Conservation (phyloP, 2,113 vertebrate species). For the Ovibos moschatus region DNA sequence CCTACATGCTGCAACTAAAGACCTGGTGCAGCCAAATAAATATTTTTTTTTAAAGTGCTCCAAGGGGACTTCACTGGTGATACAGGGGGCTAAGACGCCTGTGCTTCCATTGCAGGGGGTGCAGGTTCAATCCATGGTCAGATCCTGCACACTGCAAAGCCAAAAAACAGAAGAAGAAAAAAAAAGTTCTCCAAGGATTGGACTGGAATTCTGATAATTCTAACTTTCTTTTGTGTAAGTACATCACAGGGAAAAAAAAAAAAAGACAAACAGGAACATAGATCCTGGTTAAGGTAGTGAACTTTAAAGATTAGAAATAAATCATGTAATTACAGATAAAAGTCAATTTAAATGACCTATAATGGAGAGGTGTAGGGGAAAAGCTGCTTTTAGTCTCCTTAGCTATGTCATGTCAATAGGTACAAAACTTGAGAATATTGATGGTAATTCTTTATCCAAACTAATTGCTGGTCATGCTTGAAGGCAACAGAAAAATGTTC, state of each 20-base stretch:
- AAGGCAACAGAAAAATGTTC: not conserved
- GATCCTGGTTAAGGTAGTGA: not conserved
- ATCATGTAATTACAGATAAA: not conserved
- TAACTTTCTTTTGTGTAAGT: not conserved
- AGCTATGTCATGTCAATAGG: not conserved
- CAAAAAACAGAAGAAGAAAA: not conserved
- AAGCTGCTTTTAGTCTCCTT: not conserved
- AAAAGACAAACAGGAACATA: not conserved
- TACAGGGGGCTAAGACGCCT: not conserved
- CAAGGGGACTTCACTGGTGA: not conserved
- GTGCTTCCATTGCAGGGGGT: not conserved
- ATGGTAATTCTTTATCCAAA: not conserved
- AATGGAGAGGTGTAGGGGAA: not conserved
- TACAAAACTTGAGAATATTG: not conserved
- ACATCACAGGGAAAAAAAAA: not conserved
- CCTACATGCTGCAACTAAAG: not conserved
- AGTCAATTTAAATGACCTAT: not conserved
- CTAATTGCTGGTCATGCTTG: not conserved
- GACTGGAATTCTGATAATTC: not conserved
- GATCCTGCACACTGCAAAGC: not conserved
- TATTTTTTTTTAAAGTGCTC: not conserved
- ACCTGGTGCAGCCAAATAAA: not conserved
- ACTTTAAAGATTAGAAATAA: not conserved
- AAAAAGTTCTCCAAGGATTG: not conserved
- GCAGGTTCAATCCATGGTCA: not conserved